Conservation (phyloP, 2,113 vertebrate species). For the Cricetomys ansorgei region DNA sequence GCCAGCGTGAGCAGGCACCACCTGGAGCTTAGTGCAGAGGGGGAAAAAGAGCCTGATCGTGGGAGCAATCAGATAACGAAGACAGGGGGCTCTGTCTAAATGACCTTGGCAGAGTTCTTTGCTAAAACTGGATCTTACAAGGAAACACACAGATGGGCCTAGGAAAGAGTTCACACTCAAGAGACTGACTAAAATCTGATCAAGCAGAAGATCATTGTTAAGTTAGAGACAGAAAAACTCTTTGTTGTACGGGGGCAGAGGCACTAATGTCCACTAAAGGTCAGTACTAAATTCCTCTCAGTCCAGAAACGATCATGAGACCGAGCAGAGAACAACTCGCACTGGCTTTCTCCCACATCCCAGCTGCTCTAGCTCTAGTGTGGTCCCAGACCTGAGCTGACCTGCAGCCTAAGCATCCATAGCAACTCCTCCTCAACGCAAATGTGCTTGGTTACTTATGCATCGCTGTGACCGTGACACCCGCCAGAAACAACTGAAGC, state of each 20-base stretch:
- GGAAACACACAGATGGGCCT: not conserved
- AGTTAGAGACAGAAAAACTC: not conserved
- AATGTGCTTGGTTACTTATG: not conserved
- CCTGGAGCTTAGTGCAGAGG: not conserved
- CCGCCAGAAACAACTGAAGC: not conserved
- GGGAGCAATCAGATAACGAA: not conserved
- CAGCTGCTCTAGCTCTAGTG: not conserved
- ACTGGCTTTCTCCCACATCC: not conserved
- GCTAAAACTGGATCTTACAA: not conserved
- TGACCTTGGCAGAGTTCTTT: not conserved
- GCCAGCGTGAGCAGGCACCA: not conserved
- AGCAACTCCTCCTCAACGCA: not conserved
- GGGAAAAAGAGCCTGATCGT: not conserved
- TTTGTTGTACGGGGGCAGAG: not conserved
- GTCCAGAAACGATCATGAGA: conserved; percentile 7
- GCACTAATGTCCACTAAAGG: not conserved
- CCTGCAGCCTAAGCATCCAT: not conserved
- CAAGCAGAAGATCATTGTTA: not conserved
- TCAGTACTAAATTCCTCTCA: not conserved
- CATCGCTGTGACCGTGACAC: not conserved
- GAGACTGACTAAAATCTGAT: not conserved
- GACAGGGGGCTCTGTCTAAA: not conserved
- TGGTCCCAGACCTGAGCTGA: not conserved
- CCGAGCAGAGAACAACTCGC: not conserved
- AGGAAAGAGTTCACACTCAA: not conserved